Evolutionary conservation across 1,140 invertebrate genomes (phyloP).

Genomic region (Drepana arcuata): DNA sequence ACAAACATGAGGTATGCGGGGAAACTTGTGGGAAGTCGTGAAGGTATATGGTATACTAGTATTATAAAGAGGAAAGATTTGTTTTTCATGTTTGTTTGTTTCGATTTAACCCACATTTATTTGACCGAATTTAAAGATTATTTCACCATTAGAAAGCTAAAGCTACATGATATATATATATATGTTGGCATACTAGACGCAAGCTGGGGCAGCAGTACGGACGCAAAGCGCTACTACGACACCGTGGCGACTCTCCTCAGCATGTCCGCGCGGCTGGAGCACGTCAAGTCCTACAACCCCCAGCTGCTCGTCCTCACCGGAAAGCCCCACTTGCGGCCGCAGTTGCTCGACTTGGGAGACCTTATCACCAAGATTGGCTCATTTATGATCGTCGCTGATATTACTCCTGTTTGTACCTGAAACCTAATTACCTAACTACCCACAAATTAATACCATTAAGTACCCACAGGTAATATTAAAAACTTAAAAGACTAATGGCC

Average conservation of each 20-base stretch:
- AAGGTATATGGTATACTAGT: too few species aligned
- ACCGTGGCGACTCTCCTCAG: constrained; percentile 81
- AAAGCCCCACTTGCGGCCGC: constrained; percentile 81
- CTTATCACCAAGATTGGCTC: constrained; percentile 92
- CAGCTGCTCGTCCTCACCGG: constrained; percentile 89
- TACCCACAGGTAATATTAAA: too few species aligned
- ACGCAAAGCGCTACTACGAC: constrained; percentile 87
- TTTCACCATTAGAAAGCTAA: too few species aligned
- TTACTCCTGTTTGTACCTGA: constrained; percentile 76
- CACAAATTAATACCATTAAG: too few species aligned
- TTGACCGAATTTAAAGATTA: background rate
- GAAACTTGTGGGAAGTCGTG: too few species aligned
- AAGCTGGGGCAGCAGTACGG: constrained; percentile 97
- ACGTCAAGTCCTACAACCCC: constrained; percentile 95
- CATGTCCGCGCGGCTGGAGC: constrained; percentile 80
- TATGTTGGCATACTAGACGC: constrained; percentile 80
- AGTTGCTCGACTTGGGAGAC: constrained; percentile 89
- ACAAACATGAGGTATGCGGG: too few species aligned
- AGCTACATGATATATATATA: background rate
- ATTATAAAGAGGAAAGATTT: too few species aligned
- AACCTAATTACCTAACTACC: background rate
- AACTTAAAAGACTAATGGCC: too few species aligned
- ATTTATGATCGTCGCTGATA: constrained; percentile 88
- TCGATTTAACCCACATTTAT: background rate
- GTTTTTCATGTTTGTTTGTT: too few species aligned